Conservation (phyloP, 1,140 invertebrate genomes). For the Drusus annulatus region DNA sequence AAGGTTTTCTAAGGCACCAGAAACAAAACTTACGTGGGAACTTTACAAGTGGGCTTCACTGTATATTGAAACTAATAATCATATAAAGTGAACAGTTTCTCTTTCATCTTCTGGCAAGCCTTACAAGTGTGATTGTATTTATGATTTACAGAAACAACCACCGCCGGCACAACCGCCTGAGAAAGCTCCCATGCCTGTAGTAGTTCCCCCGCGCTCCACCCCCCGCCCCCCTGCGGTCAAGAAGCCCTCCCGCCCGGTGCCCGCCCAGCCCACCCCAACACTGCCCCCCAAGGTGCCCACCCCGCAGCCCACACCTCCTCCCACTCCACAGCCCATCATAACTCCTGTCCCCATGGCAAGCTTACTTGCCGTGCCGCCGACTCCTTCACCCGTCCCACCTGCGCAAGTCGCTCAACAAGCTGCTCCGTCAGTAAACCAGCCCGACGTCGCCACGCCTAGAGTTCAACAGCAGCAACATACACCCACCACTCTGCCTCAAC, state of each 20-base stretch:
- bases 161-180: conserved; percentile 34
- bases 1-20: too few relatives aligned
- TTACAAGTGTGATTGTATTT: too few relatives aligned
- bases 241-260: conserved; percentile 5
- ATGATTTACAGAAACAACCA: conserved; percentile 47
- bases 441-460: neutral
- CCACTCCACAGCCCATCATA: conserved; percentile 52
- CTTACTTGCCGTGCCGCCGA: conserved; percentile 54
- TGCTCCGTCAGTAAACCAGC: conserved; percentile 17
- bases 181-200: conserved; percentile 21
- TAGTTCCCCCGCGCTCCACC: neutral
- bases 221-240: neutral
- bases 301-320: conserved; percentile 50
- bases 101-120: neutral
- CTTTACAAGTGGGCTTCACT: too few relatives aligned
- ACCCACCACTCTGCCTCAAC: neutral
- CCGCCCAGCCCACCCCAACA: neutral
- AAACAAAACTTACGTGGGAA: too few relatives aligned
- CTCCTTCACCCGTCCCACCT: conserved; percentile 46
- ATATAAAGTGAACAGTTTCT: too few relatives aligned
- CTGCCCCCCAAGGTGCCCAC: neutral
- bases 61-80: too few relatives aligned
- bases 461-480: conserved; percentile 3
- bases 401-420: conserved; percentile 34
- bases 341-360: conserved; percentile 52